phyloP scores from a whole-genome alignment of 2,113 vertebrate genomes.

The Marmota flaviventris region DNA sequence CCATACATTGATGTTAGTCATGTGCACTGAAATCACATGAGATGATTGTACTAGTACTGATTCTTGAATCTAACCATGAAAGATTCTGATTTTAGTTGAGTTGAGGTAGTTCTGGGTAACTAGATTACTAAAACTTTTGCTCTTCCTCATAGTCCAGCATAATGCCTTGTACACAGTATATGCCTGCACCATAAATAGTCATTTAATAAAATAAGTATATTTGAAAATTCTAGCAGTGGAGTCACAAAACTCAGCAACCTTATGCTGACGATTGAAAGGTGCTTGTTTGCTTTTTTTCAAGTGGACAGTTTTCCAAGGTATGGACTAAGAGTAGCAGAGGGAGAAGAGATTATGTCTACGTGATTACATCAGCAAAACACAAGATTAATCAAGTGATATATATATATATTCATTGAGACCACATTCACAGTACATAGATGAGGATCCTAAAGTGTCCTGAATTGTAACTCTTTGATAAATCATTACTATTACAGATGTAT shows the following conservation, averaged over 20 bases:
- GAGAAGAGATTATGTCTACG: neutral
- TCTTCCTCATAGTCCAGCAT: neutral
- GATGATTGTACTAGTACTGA: neutral
- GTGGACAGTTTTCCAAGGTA: neutral
- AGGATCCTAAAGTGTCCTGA: neutral
- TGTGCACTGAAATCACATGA: neutral
- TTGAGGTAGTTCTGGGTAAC: neutral
- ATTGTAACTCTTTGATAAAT: neutral
- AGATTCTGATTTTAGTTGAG: neutral
- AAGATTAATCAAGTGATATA: neutral
- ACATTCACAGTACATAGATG: neutral
- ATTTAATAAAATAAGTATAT: neutral
- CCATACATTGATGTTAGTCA: neutral
- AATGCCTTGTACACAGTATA: neutral
- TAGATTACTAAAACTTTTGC: neutral
- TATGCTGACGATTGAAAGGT: neutral
- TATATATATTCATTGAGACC: neutral
- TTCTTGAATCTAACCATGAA: neutral
- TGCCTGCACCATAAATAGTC: neutral
- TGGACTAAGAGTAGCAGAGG: neutral
- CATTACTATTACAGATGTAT: neutral
- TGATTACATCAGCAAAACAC: neutral
- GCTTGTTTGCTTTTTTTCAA: neutral
- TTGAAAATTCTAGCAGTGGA: conserved; percentile 18
- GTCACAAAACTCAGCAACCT: neutral